Evolutionary conservation across 2,888 invertebrate species (phyloP).

Genomic region (Parnassius glacialis): DNA sequence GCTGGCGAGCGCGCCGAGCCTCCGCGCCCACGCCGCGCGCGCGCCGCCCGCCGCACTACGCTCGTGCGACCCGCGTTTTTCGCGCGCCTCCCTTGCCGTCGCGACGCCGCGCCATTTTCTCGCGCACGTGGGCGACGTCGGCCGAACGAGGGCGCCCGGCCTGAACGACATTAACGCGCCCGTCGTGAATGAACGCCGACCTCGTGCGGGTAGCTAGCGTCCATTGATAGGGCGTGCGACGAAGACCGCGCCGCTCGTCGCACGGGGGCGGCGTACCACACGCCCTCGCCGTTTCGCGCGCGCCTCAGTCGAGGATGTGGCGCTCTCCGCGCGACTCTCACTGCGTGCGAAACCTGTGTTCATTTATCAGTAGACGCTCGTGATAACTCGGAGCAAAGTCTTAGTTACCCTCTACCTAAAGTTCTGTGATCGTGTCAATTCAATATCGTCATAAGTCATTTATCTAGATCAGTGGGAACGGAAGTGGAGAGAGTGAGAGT

Average conservation of each 20-base stretch:
- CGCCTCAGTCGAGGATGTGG: slow-evolving; percentile 82
- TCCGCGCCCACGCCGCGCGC: slow-evolving; percentile 57
- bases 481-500: slow-evolving; percentile 15
- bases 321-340: slow-evolving; percentile 70
- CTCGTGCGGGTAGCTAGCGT: slow-evolving; percentile 72
- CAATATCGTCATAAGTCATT: slow-evolving; percentile 53
- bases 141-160: slow-evolving; percentile 66
- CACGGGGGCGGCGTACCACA: slow-evolving; percentile 68
- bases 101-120: slow-evolving; percentile 79
- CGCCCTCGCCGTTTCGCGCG: slow-evolving; percentile 75
- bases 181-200: slow-evolving; percentile 79
- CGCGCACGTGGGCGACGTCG: slow-evolving; percentile 78
- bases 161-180: slow-evolving; percentile 73
- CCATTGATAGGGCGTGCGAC: slow-evolving; percentile 75
- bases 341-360: slow-evolving; percentile 71
- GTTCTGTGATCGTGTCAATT: slow-evolving; percentile 76
- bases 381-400: slow-evolving; percentile 43
- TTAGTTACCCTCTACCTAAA: slow-evolving; percentile 51
- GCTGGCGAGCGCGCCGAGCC: slow-evolving; percentile 57
- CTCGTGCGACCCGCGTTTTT: slow-evolving; percentile 73
- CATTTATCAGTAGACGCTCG: slow-evolving; percentile 72
- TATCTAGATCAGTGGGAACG: slow-evolving; percentile 34
- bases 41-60: slow-evolving; percentile 59
- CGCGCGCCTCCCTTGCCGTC: slow-evolving; percentile 75
- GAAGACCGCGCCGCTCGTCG: slow-evolving; percentile 61